phyloP scores from a whole-genome alignment of 1,140 invertebrate genomes.

The Paralvinella palmiformis region DNA sequence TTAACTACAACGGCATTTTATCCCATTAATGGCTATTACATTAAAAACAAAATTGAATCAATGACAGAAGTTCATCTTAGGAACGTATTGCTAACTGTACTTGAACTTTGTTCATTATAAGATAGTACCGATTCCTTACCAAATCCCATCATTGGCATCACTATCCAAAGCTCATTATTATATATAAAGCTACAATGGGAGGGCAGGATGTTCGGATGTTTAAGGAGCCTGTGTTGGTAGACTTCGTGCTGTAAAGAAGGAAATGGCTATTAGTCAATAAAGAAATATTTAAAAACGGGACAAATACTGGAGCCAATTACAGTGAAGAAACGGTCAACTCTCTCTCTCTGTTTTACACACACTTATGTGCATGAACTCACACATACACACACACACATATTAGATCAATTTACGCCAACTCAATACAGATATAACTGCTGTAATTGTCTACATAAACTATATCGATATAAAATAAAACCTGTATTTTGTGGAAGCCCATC shows the following conservation, averaged over 20 bases:
- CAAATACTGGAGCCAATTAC: neutral
- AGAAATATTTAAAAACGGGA: neutral
- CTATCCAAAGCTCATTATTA: constrained; percentile 67
- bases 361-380: too few species aligned
- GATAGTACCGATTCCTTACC: constrained; percentile 39
- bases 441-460: too few species aligned
- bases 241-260: constrained; percentile 65
- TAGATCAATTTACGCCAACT: too few species aligned
- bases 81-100: neutral
- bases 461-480: constrained; percentile 55
- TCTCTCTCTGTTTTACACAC: neutral
- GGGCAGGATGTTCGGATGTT: constrained; percentile 70
- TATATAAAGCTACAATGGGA: constrained; percentile 68
- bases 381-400: too few species aligned
- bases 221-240: constrained; percentile 63
- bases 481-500: constrained; percentile 62
- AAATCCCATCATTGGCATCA: constrained; percentile 72
- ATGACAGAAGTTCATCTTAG: neutral
- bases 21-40: neutral
- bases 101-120: neutral
- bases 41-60: neutral
- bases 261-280: neutral
- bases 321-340: constrained; percentile 17
- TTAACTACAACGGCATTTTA: too few species aligned
- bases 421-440: too few species aligned